These are phyloP conservation scores for Drosophila macrospina DNA, from an alignment of 2,888 invertebrate genomes.

Conservation along the genomic window DNA sequence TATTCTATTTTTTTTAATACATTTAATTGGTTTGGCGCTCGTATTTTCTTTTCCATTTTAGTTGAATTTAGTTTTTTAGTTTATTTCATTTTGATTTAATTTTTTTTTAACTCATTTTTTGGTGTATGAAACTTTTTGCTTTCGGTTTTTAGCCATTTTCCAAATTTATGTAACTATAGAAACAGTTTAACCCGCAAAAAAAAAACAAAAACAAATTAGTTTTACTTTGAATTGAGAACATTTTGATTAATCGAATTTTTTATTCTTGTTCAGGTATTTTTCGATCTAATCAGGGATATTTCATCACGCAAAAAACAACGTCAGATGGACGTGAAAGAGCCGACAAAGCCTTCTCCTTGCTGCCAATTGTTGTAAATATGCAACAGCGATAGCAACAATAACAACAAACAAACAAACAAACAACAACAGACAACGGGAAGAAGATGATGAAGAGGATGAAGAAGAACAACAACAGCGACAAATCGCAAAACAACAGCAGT, in stretches of 20 bases:
- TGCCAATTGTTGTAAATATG: constrained; percentile 85
- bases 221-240: not conserved
- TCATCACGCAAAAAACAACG: constrained; percentile 85
- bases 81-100: constrained; percentile 2
- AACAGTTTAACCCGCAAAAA: constrained; percentile 27
- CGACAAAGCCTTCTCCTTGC: constrained; percentile 85
- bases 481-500: constrained; percentile 19
- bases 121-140: constrained; percentile 57
- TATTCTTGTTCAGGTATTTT: constrained; percentile 84
- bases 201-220: too few relatives aligned
- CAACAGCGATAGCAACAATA: constrained; percentile 32
- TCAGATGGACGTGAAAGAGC: constrained; percentile 85
- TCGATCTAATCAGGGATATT: constrained; percentile 86
- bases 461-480: constrained; percentile 33
- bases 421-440: constrained; percentile 26
- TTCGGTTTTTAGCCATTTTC: constrained; percentile 50
- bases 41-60: constrained; percentile 10
- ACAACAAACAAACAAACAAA: constrained; percentile 35
- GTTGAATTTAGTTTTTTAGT: constrained; percentile 1
- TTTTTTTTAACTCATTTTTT: constrained; percentile 22
- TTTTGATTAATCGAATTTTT: constrained; percentile 4
- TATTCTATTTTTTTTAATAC: not conserved
- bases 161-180: constrained; percentile 54
- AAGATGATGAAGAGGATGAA: too few relatives aligned
- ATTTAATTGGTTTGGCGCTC: constrained; percentile 11